Base-by-base conservation (phyloP, 1,140 invertebrate species). In the Ruditapes philippinarum region DNA sequence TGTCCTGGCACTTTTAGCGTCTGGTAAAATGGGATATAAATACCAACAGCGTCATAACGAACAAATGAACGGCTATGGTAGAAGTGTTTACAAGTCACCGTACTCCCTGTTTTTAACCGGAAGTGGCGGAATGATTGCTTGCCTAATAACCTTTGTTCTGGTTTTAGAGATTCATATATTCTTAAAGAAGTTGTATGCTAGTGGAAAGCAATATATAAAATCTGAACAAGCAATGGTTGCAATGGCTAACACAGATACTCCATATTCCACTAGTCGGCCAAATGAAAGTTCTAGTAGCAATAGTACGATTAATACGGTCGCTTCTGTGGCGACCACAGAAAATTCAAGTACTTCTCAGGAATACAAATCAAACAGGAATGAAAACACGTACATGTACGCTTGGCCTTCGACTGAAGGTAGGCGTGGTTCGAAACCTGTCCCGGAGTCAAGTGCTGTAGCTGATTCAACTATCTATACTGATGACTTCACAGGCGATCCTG, bases 51-150 rank as follows among this genome's bases (percentile, higher is more conserved):
- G 11, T 1, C 57, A 62, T 28, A 28, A 62, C n/a, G 57, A 62
- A 62, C 57, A 62, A 14, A 28, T 62, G 57, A 25, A 7, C 14
- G n/a, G 3, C n/a, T 62, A 62, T 25, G 57, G 57, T 28, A 62
- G 28, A 62, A 62, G 57, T 28, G 57, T 62, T n/a, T 62, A 62
- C 57, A 62, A 62, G 57, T n/a, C 57, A 62, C 57, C 57, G 28
- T 62, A 62, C 14, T 62, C 57, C 28, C 19, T 28, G n/a, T 28
- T 62, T 28, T 4, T 62, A 1, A 62, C 57, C 22, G 57, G 57
- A 5, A n/a, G 9, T 2, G 57, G 57, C 25, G 57, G 57, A 14
- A n/a, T 62, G 11, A 5, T 62, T 62, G 57, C 57, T 28, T 62
- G 57, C 28, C n/a, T 62, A 0, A 25, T 62, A 1, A 28, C 25